These are phyloP conservation scores for Spodoptera picta DNA, from an alignment of 2,888 invertebrate genomes.

Conservation along the genomic window DNA sequence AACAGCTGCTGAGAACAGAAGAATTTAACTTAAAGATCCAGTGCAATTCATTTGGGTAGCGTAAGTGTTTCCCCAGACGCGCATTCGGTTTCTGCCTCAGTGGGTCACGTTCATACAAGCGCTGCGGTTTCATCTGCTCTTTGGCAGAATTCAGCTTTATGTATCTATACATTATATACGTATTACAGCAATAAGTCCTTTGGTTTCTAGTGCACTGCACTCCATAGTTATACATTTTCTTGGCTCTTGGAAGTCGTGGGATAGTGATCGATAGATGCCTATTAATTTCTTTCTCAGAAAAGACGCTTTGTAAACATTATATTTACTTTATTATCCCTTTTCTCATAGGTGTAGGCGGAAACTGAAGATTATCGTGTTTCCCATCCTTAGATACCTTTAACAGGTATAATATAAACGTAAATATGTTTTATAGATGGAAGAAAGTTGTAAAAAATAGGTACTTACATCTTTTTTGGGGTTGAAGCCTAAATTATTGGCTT, in stretches of 20 bases:
- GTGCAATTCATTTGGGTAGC: conserved; percentile 34
- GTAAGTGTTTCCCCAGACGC: conserved; percentile 40
- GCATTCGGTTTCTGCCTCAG: conserved; percentile 41
- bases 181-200: conserved; percentile 16
- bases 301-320: conserved; percentile 5
- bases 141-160: conserved; percentile 23
- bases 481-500: conserved; percentile 28
- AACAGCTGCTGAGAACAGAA: conserved; percentile 12
- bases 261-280: conserved; percentile 41
- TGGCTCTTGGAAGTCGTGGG: conserved; percentile 34
- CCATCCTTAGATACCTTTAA: too few species aligned
- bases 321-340: conserved; percentile 11
- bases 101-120: conserved; percentile 40
- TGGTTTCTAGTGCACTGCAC: conserved; percentile 30
- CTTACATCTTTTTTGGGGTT: conserved; percentile 6
- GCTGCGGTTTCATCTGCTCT: conserved; percentile 41
- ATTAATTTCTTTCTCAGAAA: conserved; percentile 33
- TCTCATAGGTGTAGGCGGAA: conserved; percentile 10
- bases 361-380: conserved; percentile 4
- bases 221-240: conserved; percentile 31
- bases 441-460: conserved; percentile 1
- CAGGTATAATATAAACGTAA: too few species aligned
- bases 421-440: conserved; percentile 2
- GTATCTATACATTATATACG: conserved; percentile 5
- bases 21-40: conserved; percentile 21